A percentile compares a stretch with the other conserved stretches of the same genome.
phyloP scores from a whole-genome alignment of 2,113 vertebrate species.

The Illadopsis cleaveri region DNA sequence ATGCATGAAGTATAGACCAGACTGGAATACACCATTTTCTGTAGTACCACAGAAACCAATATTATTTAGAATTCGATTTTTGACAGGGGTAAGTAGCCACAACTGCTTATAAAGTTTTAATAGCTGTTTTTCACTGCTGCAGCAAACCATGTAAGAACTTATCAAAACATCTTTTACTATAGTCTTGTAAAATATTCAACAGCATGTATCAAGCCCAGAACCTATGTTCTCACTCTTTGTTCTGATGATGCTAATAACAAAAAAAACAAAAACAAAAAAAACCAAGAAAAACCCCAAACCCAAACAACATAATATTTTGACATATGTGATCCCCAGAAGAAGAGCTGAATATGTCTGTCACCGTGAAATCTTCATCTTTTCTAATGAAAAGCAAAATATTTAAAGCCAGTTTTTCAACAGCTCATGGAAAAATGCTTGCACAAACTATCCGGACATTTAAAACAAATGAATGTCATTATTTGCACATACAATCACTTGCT shows the following conservation, averaged over 20 bases:
- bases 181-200: not conserved
- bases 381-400: not conserved
- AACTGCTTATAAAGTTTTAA: not conserved
- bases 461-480: not conserved
- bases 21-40: not conserved
- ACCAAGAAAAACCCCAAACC: too few species aligned
- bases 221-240: not conserved
- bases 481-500: not conserved
- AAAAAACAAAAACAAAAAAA: not conserved
- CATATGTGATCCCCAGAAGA: not conserved
- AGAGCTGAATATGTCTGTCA: not conserved
- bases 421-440: not conserved
- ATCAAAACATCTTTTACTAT: not conserved
- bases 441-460: not conserved
- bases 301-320: not conserved
- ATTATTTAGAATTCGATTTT: not conserved
- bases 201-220: not conserved
- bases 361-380: not conserved
- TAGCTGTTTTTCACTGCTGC: not conserved
- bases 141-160: not conserved
- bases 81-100: not conserved
- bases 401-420: not conserved
- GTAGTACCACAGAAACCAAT: not conserved
- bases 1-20: not conserved
- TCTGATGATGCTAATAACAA: not conserved